phyloP scores from a whole-genome alignment of 1,140 invertebrate species.

The Sitodiplosis mosellana region DNA sequence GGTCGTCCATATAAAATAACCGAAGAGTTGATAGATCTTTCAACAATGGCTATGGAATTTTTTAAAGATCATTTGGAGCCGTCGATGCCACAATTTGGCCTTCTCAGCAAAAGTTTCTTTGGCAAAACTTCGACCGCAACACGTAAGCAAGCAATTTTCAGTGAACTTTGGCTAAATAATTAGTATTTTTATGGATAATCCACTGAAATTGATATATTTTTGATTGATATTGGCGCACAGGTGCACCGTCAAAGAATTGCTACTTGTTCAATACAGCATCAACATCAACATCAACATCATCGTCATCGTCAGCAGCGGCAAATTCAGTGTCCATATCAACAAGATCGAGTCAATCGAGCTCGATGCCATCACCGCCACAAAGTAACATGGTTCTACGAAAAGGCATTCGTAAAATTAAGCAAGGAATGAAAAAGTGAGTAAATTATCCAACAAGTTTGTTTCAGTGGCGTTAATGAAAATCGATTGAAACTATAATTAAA shows the following conservation, averaged over 20 bases:
- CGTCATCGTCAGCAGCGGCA: too few species aligned
- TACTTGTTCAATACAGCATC: background rate
- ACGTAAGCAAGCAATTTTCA: too few species aligned
- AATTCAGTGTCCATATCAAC: too few species aligned
- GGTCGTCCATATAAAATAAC: constrained; percentile 72
- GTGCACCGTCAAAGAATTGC: background rate
- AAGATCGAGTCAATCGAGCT: background rate
- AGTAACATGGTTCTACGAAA: constrained; percentile 69
- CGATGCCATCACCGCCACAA: constrained; percentile 40
- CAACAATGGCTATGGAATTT: constrained; percentile 86
- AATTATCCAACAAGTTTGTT: too few species aligned
- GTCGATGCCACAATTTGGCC: constrained; percentile 66
- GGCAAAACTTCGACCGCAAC: constrained; percentile 9
- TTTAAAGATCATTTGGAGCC: constrained; percentile 81
- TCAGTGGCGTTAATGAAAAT: too few species aligned
- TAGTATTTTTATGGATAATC: too few species aligned
- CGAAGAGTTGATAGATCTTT: constrained; percentile 79
- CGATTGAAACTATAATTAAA: too few species aligned
- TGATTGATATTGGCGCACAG: background rate
- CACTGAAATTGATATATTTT: background rate
- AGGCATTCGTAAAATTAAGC: constrained; percentile 67
- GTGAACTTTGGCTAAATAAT: too few species aligned
- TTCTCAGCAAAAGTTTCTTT: constrained; percentile 66
- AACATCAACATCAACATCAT: too few species aligned
- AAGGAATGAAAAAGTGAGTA: constrained; percentile 60